These are phyloP conservation scores for Eurystomus gularis DNA, from an alignment of 2,113 vertebrate genomes.

Conservation along the genomic window DNA sequence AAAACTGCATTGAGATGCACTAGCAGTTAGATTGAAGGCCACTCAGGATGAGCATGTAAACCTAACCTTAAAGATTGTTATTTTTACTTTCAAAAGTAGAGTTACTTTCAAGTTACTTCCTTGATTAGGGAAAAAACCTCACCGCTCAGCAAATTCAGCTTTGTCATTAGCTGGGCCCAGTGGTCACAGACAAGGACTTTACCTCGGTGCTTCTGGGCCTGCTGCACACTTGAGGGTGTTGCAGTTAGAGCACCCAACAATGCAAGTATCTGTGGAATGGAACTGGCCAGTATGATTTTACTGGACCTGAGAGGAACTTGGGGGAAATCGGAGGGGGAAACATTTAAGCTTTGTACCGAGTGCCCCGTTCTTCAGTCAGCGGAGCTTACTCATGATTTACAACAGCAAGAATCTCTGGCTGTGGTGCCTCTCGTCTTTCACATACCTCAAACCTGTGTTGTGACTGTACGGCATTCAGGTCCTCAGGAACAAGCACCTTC, in stretches of 20 bases:
- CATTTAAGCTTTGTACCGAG: neutral
- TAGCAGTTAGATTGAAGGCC: neutral
- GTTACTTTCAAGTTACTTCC: neutral
- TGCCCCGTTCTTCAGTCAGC: neutral
- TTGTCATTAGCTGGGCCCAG: neutral
- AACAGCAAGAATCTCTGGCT: neutral
- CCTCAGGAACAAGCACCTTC: neutral
- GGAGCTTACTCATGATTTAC: neutral
- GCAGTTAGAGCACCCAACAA: neutral
- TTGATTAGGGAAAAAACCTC: neutral
- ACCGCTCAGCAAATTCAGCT: neutral
- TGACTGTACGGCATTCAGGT: neutral
- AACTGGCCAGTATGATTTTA: neutral
- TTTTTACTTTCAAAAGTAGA: neutral
- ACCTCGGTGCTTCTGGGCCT: neutral
- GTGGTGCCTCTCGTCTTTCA: neutral
- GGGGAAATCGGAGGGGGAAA: neutral
- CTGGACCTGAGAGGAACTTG: neutral
- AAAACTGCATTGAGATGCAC: neutral
- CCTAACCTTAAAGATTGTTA: too few relatives aligned
- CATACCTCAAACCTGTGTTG: neutral
- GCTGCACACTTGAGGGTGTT: neutral
- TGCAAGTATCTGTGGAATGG: neutral
- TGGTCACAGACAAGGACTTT: neutral
- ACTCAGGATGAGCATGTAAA: neutral